Evolutionary conservation across 2,888 invertebrate genomes (phyloP).

Genomic region (Cylloceria caligata): DNA sequence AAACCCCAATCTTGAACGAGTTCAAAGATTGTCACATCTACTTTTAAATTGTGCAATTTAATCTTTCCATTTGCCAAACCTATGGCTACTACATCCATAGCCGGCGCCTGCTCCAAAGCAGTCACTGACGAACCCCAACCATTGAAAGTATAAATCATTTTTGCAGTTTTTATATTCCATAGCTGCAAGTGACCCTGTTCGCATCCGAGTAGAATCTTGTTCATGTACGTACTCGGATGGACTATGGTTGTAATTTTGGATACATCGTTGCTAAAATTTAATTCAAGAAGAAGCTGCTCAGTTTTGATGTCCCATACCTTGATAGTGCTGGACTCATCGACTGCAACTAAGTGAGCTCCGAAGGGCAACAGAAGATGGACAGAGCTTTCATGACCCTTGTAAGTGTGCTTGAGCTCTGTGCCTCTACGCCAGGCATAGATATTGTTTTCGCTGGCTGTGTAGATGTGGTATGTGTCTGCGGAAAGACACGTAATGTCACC

Average conservation of each 20-base stretch:
- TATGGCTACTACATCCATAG: constrained; percentile 95
- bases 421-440: constrained; percentile 96
- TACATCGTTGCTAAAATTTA: constrained; percentile 88
- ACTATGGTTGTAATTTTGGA: constrained; percentile 93
- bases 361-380: constrained; percentile 93
- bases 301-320: constrained; percentile 93
- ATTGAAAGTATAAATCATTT: constrained; percentile 91
- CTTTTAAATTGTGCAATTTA: constrained; percentile 94
- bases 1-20: constrained; percentile 97
- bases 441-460: constrained; percentile 91
- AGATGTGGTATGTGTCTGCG: constrained; percentile 91
- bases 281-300: constrained; percentile 89
- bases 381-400: constrained; percentile 90
- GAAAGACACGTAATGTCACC: constrained; percentile 92
- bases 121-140: constrained; percentile 91
- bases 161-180: constrained; percentile 94
- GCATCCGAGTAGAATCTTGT: constrained; percentile 96
- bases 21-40: constrained; percentile 92
- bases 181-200: constrained; percentile 93
- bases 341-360: constrained; percentile 93
- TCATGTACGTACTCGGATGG: constrained; percentile 97
- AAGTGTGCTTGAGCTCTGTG: constrained; percentile 92
- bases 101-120: constrained; percentile 94
- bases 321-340: constrained; percentile 91
- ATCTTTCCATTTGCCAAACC: constrained; percentile 94